Conservation (phyloP, 2,888 invertebrate species). For the Cheilosia scutellata region DNA sequence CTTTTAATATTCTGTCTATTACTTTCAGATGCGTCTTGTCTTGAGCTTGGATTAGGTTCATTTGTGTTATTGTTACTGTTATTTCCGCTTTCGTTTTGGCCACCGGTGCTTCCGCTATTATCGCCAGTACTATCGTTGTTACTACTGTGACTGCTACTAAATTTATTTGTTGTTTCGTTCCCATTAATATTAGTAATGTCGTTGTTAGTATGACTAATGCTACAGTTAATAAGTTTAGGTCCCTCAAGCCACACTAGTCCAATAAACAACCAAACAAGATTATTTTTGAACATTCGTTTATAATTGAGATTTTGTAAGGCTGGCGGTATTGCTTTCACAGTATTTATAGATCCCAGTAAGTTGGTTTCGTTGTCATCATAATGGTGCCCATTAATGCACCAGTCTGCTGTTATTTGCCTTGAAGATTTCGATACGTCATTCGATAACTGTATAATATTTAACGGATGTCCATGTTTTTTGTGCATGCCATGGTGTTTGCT, state of each 20-base stretch:
- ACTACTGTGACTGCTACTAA: constrained; percentile 34
- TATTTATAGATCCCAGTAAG: constrained; percentile 48
- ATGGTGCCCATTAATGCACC: constrained; percentile 32
- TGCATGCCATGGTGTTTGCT: not conserved
- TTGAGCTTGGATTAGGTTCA: constrained; percentile 31
- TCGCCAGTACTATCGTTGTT: constrained; percentile 43
- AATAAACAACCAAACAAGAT: constrained; percentile 82
- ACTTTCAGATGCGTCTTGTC: constrained; percentile 15
- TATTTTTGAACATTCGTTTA: constrained; percentile 75
- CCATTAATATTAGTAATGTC: constrained; percentile 64
- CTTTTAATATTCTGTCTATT: constrained; percentile 38
- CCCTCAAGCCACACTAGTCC: constrained; percentile 82
- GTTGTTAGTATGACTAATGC: constrained; percentile 77
- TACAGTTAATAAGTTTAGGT: constrained; percentile 81
- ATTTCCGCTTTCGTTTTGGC: constrained; percentile 37
- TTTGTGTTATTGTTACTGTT: constrained; percentile 59
- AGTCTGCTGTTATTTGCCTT: constrained; percentile 53
- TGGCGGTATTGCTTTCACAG: constrained; percentile 70
- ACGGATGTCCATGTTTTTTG: constrained; percentile 9
- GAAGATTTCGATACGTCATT: constrained; percentile 17
- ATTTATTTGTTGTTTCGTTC: constrained; percentile 64
- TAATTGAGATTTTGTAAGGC: constrained; percentile 54
- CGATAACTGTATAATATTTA: constrained; percentile 49
- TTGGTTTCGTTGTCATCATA: constrained; percentile 19
- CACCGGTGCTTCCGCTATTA: constrained; percentile 36